phyloP scores from a whole-genome alignment of 2,797 vertebrate genomes.

The Mycteria americana region DNA sequence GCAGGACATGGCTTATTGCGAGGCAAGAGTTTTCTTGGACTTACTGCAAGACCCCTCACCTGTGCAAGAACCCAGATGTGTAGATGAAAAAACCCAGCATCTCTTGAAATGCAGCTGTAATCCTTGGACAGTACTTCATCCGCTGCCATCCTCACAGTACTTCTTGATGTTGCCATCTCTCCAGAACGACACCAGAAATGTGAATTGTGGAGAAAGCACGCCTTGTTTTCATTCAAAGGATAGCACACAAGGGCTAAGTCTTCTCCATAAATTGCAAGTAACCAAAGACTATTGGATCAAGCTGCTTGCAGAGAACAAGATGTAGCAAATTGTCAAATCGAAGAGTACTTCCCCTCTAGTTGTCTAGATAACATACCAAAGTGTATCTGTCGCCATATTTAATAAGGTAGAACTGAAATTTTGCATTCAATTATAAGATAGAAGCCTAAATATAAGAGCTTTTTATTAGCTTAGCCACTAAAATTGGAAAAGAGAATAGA shows the following conservation, averaged over 20 bases:
- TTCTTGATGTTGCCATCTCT: background rate
- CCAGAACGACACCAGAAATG: background rate
- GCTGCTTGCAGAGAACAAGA: background rate
- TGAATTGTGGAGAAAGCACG: background rate
- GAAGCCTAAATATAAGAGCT: background rate
- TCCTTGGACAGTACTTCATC: background rate
- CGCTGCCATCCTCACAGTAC: background rate
- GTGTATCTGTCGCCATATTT: background rate
- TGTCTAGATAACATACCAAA: background rate
- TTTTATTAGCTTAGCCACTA: background rate
- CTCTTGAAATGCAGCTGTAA: background rate
- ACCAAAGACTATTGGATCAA: background rate
- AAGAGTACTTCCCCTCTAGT: background rate
- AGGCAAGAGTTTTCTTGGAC: background rate
- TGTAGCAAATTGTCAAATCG: background rate
- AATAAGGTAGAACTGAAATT: background rate
- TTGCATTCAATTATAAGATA: background rate
- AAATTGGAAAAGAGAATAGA: background rate
- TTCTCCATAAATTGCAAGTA: background rate
- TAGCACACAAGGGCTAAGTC: background rate
- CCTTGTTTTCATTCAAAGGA: background rate
- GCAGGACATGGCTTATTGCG: background rate
- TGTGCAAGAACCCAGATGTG: background rate
- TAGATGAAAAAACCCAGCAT: background rate
- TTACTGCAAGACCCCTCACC: background rate